phyloP scores from a whole-genome alignment of 2,797 vertebrate genomes.

The Catharus ustulatus region DNA sequence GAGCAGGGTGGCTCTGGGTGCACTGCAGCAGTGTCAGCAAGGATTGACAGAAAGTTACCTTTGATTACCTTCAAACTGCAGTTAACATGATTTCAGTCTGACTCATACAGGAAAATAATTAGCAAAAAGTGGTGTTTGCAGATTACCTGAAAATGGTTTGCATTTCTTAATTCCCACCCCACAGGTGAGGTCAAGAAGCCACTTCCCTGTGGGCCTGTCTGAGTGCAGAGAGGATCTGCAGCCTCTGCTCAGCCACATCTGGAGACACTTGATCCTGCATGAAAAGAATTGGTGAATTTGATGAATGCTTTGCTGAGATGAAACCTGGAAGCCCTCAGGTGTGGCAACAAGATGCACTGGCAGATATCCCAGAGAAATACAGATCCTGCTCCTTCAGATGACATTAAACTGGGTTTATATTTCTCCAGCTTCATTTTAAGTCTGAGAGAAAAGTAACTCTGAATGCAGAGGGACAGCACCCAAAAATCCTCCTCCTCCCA shows the following conservation, averaged over 20 bases:
- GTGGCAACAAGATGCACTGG: conserved; percentile 72
- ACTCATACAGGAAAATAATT: background rate
- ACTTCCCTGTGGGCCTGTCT: conserved; percentile 38
- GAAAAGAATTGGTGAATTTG: conserved; percentile 83
- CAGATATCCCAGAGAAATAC: conserved; percentile 73
- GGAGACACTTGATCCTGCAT: conserved; percentile 84
- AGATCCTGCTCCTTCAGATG: background rate
- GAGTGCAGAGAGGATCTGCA: conserved; percentile 30
- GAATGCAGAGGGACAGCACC: background rate
- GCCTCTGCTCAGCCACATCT: conserved; percentile 6
- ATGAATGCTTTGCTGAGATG: conserved; percentile 79
- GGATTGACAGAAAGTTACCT: background rate
- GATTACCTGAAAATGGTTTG: background rate
- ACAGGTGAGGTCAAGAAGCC: conserved; percentile 69
- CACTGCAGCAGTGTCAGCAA: background rate
- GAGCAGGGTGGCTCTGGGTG: background rate
- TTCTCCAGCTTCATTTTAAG: background rate
- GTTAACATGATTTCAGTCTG: background rate
- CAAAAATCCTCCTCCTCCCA: background rate
- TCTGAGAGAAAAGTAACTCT: background rate
- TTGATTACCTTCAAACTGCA: background rate
- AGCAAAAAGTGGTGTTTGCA: background rate
- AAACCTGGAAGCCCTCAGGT: conserved; percentile 64
- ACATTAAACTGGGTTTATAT: background rate
- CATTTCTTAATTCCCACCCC: background rate